phyloP scores from a whole-genome alignment of 2,797 vertebrate species.

The Notamacropus eugenii region DNA sequence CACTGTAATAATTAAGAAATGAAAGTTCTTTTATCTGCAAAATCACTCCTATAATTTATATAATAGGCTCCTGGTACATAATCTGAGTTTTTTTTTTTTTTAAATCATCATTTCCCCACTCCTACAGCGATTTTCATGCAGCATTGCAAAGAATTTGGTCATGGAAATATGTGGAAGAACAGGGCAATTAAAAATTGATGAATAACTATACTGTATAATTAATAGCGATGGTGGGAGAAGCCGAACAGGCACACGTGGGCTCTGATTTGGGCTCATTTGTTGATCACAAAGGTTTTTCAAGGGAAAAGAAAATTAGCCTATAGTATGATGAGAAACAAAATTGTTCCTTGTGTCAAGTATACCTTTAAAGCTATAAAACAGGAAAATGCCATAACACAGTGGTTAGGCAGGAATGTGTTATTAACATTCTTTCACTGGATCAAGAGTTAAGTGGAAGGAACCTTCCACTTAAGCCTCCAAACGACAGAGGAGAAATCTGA shows the following conservation, averaged over 20 bases:
- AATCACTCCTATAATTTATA: slow-evolving; percentile 53
- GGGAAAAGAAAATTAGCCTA: slow-evolving; percentile 44
- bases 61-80: slow-evolving; percentile 56
- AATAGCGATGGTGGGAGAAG: slow-evolving; percentile 47
- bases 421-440: not conserved
- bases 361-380: slow-evolving; percentile 31
- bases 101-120: slow-evolving; percentile 34
- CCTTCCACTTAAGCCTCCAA: not conserved
- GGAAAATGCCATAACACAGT: not conserved
- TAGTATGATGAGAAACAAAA: slow-evolving; percentile 49
- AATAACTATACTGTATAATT: slow-evolving; percentile 68
- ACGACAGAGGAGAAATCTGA: slow-evolving; percentile 8
- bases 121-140: slow-evolving; percentile 53
- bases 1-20: slow-evolving; percentile 57
- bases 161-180: slow-evolving; percentile 41
- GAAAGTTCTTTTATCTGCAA: slow-evolving; percentile 64
- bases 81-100: slow-evolving; percentile 43
- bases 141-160: slow-evolving; percentile 57
- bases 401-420: slow-evolving; percentile 14
- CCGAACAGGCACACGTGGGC: slow-evolving; percentile 44
- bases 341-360: slow-evolving; percentile 26
- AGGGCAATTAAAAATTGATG: slow-evolving; percentile 52
- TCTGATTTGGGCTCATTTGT: slow-evolving; percentile 62
- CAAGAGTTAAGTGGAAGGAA: not conserved
- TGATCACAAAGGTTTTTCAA: slow-evolving; percentile 59